phyloP scores from a whole-genome alignment of 37 sponge, comb jelly and placozoan genomes.

The Aphrocallistes beatrix region DNA sequence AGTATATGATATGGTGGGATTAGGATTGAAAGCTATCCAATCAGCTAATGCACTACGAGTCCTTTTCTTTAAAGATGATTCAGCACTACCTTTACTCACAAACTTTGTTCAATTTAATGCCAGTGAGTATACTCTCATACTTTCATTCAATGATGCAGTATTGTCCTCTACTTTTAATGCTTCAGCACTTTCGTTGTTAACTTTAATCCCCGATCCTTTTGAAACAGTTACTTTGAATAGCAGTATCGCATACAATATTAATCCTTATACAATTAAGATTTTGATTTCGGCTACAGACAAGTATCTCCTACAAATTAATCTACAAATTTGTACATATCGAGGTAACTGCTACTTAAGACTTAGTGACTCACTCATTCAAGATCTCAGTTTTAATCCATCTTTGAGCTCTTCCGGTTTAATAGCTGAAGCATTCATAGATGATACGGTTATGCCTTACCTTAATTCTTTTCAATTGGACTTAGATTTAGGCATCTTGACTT shows the following conservation, averaged over 20 bases:
- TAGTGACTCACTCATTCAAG: conserved; percentile 28
- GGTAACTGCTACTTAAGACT: conserved; percentile 63
- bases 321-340: conserved; percentile 40
- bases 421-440: background rate
- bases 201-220: background rate
- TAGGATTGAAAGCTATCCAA: conserved; percentile 24
- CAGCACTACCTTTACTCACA: background rate
- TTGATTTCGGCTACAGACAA: background rate
- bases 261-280: background rate
- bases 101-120: conserved; percentile 12
- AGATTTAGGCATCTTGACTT: background rate
- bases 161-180: background rate
- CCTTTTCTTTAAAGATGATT: background rate
- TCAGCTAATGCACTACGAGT: background rate
- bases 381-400: conserved; percentile 40
- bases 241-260: background rate
- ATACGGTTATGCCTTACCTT: background rate
- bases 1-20: conserved; percentile 51
- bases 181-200: background rate
- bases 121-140: background rate
- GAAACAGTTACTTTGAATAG: background rate
- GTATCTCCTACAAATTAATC: background rate
- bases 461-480: conserved; percentile 9
- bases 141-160: background rate
- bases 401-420: background rate